Conservation (phyloP, 2,888 invertebrate genomes). For the Gymnosoma rotundatum region DNA sequence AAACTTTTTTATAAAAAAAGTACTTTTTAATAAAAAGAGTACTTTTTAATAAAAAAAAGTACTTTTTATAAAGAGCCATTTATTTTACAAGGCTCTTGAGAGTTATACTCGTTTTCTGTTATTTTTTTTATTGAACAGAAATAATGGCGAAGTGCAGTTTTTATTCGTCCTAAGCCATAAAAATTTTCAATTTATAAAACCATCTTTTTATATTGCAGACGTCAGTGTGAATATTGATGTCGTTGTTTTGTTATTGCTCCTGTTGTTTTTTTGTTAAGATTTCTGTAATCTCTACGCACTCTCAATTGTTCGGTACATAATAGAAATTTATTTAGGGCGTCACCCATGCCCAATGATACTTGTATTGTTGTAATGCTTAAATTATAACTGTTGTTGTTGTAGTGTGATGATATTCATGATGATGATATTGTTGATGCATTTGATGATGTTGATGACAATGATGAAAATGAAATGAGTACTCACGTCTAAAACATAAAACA, state of each 20-base stretch:
- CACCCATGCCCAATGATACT: constrained; percentile 64
- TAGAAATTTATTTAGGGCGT: constrained; percentile 67
- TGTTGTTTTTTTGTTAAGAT: constrained; percentile 27
- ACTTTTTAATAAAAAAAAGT: no score
- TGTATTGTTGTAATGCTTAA: constrained; percentile 3
- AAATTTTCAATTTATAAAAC: neutral
- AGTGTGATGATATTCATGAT: constrained; percentile 24
- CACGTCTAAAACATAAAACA: constrained; percentile 69
- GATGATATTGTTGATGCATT: constrained; percentile 33
- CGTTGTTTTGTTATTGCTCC: constrained; percentile 16
- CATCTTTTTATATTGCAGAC: neutral
- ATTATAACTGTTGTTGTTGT: constrained; percentile 2
- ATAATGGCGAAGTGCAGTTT: no score
- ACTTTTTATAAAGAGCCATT: no score
- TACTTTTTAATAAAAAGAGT: no score
- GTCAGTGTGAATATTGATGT: constrained; percentile 24
- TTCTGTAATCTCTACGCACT: constrained; percentile 41
- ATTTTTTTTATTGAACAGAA: no score
- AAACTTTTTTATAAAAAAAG: no score
- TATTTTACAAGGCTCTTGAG: no score
- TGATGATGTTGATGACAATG: constrained; percentile 55
- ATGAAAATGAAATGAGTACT: constrained; percentile 67
- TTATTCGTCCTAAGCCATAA: no score
- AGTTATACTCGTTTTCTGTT: no score
- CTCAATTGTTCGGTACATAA: constrained; percentile 36